Evolutionary conservation across 2,113 vertebrate genomes (phyloP).

Genomic region (Pica pica): DNA sequence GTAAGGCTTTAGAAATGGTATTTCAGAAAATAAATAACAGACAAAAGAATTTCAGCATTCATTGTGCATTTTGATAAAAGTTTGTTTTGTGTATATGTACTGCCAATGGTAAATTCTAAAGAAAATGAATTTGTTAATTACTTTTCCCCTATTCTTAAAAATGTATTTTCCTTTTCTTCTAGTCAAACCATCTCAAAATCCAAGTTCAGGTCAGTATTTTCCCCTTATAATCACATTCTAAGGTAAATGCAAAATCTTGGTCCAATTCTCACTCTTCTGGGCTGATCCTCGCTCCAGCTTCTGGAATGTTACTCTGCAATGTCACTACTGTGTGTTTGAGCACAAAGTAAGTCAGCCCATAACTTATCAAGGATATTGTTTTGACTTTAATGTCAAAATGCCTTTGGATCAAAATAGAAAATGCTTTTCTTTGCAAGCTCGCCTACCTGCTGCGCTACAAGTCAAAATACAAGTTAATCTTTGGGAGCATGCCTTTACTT

Average conservation of each 20-base stretch:
- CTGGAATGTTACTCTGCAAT: background rate
- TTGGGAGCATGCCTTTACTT: background rate
- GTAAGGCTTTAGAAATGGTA: background rate
- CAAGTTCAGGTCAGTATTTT: constrained; percentile 94
- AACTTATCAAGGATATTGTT: background rate
- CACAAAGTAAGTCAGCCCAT: background rate
- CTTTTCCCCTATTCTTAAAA: background rate
- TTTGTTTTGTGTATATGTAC: background rate
- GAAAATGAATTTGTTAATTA: background rate
- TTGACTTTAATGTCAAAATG: background rate
- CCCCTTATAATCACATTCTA: background rate
- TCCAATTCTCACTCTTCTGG: background rate
- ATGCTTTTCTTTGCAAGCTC: background rate
- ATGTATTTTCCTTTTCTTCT: constrained; percentile 66
- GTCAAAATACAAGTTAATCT: background rate
- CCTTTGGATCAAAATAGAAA: background rate
- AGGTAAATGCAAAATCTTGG: background rate
- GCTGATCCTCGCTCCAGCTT: background rate
- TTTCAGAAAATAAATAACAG: background rate
- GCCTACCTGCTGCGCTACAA: background rate
- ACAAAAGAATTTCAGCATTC: background rate
- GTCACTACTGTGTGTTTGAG: background rate
- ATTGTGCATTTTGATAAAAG: background rate
- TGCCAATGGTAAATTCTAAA: background rate
- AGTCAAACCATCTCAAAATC: constrained; percentile 98